Evolutionary conservation across 2,797 vertebrate species (phyloP).

Genomic region (Tauraco hartlaubi): DNA sequence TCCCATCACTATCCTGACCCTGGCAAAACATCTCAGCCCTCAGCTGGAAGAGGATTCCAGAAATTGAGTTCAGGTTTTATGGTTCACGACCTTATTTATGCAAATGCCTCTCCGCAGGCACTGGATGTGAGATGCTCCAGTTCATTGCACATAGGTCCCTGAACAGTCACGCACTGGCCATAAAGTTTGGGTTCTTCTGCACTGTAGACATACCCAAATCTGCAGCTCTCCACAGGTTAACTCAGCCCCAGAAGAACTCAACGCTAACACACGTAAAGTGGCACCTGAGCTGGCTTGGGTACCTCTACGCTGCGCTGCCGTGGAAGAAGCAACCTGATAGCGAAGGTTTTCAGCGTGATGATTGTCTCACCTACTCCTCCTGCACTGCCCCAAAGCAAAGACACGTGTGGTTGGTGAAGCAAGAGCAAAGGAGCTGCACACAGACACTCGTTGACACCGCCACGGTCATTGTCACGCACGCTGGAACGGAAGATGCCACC

Average conservation of each 20-base stretch:
- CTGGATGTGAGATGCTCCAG: background rate
- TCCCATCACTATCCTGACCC: background rate
- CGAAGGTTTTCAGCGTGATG: background rate
- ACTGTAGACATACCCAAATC: background rate
- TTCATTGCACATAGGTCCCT: background rate
- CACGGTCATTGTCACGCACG: background rate
- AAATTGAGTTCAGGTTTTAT: background rate
- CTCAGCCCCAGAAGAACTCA: background rate
- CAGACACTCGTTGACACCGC: background rate
- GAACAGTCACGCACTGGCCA: background rate
- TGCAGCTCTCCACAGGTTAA: background rate
- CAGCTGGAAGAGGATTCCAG: background rate
- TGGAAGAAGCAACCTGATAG: background rate
- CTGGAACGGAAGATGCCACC: background rate
- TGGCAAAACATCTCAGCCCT: background rate
- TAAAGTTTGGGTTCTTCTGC: background rate
- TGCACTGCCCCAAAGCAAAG: background rate
- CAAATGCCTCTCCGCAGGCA: background rate
- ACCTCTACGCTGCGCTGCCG: background rate
- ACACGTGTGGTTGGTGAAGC: background rate
- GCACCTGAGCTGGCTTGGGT: background rate
- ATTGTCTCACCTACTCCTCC: background rate
- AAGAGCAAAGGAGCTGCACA: background rate
- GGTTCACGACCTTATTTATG: background rate
- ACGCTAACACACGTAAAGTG: rapidly evolving